Evolutionary conservation across 1,140 invertebrate genomes (phyloP).

Genomic region (Drosophila subpulchrella): DNA sequence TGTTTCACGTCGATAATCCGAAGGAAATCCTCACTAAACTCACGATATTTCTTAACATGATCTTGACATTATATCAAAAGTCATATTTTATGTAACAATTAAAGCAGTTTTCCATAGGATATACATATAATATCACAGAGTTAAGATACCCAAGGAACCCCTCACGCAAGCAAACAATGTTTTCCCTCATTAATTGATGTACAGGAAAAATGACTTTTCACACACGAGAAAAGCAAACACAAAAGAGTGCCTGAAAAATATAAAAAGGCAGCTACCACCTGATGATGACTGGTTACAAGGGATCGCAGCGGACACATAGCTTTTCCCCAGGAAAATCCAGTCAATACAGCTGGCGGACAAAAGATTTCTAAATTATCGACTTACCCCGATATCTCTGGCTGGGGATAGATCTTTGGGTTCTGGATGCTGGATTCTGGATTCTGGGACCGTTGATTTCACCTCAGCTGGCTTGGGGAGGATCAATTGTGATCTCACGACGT

Average conservation of each 20-base stretch:
- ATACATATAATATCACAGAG: neutral
- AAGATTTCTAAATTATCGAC: conserved; percentile 77
- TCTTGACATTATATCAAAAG: neutral
- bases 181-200: conserved; percentile 41
- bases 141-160: conserved; percentile 8
- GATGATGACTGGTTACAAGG: conserved; percentile 28
- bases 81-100: neutral
- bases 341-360: conserved; percentile 29
- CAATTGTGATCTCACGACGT: conserved; percentile 70
- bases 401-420: neutral
- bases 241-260: conserved; percentile 27
- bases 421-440: too few relatives aligned
- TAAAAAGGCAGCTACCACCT: conserved; percentile 33
- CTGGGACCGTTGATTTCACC: conserved; percentile 5
- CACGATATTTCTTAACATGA: too few relatives aligned
- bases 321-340: conserved; percentile 30
- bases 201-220: conserved; percentile 54
- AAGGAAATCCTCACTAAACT: neutral
- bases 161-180: conserved; percentile 15
- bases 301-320: conserved; percentile 17
- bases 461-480: conserved; percentile 59
- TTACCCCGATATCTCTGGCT: neutral
- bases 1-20: neutral
- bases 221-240: conserved; percentile 38
- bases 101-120: neutral